Conservation (phyloP, 1,140 invertebrate species). For the Bradynema listronoti region DNA sequence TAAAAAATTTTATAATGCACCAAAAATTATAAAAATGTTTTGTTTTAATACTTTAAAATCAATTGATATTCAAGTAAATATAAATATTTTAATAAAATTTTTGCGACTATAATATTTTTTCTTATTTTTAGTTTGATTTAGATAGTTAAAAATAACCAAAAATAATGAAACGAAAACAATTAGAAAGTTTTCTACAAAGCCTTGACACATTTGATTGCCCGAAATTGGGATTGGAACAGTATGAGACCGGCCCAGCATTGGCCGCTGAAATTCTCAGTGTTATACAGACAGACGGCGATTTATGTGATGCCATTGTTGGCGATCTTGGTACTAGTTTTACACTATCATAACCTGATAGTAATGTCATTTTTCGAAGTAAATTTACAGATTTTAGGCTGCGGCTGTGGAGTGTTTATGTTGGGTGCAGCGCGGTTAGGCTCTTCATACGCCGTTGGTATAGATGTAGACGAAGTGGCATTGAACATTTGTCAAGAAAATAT, state of each 20-base stretch:
- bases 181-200: slow-evolving; percentile 13
- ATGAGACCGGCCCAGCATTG: slow-evolving; percentile 16
- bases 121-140: no score
- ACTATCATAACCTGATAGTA: no score
- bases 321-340: neutral
- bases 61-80: no score
- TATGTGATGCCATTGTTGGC: neutral
- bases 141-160: no score
- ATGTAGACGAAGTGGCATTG: slow-evolving; percentile 16
- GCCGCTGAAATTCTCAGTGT: slow-evolving; percentile 3
- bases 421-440: slow-evolving; percentile 14
- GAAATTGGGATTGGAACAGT: slow-evolving; percentile 25
- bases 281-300: slow-evolving; percentile 19
- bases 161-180: slow-evolving; percentile 27
- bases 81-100: no score
- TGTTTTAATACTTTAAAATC: no score
- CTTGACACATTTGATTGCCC: slow-evolving; percentile 19
- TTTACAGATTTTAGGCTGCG: slow-evolving; percentile 22
- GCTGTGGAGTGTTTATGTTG: slow-evolving; percentile 16
- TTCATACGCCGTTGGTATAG: slow-evolving; percentile 16
- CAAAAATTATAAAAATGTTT: no score
- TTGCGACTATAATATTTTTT: no score
- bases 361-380: no score
- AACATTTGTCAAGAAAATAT: slow-evolving; percentile 12
- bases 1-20: no score